phyloP scores from a whole-genome alignment of 30 jellyfish, hydroid and myxozoan species.

The Chironex yamaguchii region DNA sequence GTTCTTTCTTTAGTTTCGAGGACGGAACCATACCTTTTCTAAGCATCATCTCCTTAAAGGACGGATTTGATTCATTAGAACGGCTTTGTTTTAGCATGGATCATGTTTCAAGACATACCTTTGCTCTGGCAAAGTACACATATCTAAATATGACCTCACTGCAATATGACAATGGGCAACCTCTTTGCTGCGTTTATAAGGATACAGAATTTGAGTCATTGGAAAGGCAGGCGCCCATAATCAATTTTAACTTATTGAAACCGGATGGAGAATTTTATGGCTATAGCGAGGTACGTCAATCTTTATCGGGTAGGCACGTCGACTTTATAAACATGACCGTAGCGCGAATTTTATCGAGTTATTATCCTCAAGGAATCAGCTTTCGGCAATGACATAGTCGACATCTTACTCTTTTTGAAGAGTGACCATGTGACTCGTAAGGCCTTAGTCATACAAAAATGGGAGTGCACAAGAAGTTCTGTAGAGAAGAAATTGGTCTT shows the following conservation, averaged over 20 bases:
- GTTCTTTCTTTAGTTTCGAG: conserved; percentile 32
- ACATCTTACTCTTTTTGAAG: no score
- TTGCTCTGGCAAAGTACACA: conserved; percentile 47
- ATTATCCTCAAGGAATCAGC: no score
- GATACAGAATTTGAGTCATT: conserved; percentile 28
- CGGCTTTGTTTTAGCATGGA: conserved; percentile 26
- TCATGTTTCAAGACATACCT: conserved; percentile 36
- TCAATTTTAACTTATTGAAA: conserved; percentile 43
- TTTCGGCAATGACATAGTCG: no score
- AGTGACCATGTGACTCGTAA: no score
- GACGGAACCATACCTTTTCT: conserved; percentile 70
- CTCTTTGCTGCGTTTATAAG: conserved; percentile 46
- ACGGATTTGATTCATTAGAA: conserved; percentile 49
- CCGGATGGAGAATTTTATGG: conserved; percentile 32
- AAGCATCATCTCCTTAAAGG: conserved; percentile 51
- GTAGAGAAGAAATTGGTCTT: no score
- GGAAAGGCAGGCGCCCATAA: conserved; percentile 49
- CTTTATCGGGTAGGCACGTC: no score
- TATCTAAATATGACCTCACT: conserved; percentile 38
- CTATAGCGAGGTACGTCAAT: conserved; percentile 51
- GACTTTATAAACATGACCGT: no score
- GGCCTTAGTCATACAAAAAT: no score
- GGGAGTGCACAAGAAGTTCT: no score
- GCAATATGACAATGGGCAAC: conserved; percentile 44
- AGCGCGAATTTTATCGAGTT: no score